Base-by-base conservation (phyloP, 1,140 invertebrate genomes). In the Lepidostoma basale region DNA sequence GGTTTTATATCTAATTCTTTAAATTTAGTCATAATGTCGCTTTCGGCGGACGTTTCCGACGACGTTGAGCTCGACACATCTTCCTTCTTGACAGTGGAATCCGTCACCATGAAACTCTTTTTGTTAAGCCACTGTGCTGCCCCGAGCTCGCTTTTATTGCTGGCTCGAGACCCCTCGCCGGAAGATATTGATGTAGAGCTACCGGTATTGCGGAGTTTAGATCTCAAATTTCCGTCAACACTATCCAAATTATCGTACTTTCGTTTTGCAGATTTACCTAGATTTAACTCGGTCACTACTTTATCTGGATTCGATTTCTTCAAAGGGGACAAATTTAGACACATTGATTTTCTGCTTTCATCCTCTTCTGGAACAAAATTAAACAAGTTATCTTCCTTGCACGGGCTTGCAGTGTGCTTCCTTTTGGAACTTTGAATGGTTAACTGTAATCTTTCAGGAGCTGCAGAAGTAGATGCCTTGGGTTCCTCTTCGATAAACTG, bases 1-100 rank as follows among this genome's bases (percentile, higher is more conserved):
- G 63, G 63, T 59, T 59, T 25, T 16, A 73, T 36, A 67, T 72
- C 25, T 30, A 72, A 52, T 14, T 59, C 45, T 62, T 64, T 60
- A n/a, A 72, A 44, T 63, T 66, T 66, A 16, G 26, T 20, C 26
- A 60, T 26, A 10, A 67, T 39, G 5, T 47, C 58, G 28, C 20
- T 33, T 28, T 60, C 56, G 0, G 45, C 14, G n/a, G 25, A 56
- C 14, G 52, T 30, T 8, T 16, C 52, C 6, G 52, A 33, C 6
- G 47, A 3, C 5, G 14, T 56, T 1, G 44, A 47, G 36, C 3
- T 12, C 20, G 45, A 26, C 0, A 36, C 16, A 20, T 22, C 28
- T 49, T 63, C 44, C 18, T 63, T 36, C 33, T 63, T 49, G 22
- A 63, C n/a, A n/a, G 30, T 30, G 3, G 52, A 30, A 30, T 42